phyloP scores from a whole-genome alignment of 2,888 invertebrate species.

The Stenolophus ochropezus region DNA sequence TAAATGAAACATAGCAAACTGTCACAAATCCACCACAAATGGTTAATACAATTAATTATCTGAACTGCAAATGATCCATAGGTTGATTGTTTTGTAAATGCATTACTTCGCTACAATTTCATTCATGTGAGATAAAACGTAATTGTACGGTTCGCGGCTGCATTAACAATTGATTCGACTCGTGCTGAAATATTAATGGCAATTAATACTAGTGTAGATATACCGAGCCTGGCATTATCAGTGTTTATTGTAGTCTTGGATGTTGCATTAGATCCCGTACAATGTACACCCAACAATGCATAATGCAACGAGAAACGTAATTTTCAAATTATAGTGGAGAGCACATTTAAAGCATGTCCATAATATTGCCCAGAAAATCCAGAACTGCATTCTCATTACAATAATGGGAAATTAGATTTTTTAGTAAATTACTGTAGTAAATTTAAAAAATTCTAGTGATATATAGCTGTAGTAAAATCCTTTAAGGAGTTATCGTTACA shows the following conservation, averaged over 20 bases:
- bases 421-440: too few species aligned
- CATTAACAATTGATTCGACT: conserved; percentile 27
- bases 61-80: conserved; percentile 30
- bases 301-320: not conserved
- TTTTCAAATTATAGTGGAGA: not conserved
- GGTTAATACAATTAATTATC: conserved; percentile 16
- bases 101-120: conserved; percentile 28
- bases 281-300: not conserved
- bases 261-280: not conserved
- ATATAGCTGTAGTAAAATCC: too few species aligned
- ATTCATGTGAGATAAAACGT: conserved; percentile 25
- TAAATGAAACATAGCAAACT: not conserved
- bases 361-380: too few species aligned
- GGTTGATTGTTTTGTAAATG: conserved; percentile 28
- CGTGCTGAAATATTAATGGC: conserved; percentile 1
- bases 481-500: too few species aligned
- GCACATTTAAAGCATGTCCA: too few species aligned
- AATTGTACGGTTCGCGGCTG: conserved; percentile 6
- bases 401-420: too few species aligned
- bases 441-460: too few species aligned
- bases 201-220: conserved; percentile 10
- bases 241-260: not conserved
- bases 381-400: too few species aligned
- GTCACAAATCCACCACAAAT: conserved; percentile 9
- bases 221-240: not conserved